A percentile compares a stretch with the other conserved stretches of the same genome.
Conservation (phyloP, 1,140 invertebrate species). For the Prorops nasuta region DNA sequence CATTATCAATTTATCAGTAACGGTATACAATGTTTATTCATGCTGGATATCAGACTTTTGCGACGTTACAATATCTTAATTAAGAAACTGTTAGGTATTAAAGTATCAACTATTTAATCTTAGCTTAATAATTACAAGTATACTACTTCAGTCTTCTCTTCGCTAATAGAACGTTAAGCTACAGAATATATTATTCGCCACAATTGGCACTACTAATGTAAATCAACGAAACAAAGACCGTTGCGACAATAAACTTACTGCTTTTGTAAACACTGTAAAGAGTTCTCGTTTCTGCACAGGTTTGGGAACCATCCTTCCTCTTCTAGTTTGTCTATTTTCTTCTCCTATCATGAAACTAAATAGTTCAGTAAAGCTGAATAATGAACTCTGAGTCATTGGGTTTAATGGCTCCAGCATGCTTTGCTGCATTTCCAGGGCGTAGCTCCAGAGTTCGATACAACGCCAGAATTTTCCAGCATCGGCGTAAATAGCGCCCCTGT, state of each 20-base stretch:
- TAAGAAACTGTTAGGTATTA: too few relatives aligned
- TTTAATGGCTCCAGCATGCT: conserved; percentile 88
- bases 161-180: too few relatives aligned
- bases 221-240: too few relatives aligned
- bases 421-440: conserved; percentile 96
- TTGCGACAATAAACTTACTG: too few relatives aligned
- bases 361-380: conserved; percentile 91
- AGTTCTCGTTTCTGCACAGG: conserved; percentile 78
- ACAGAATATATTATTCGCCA: too few relatives aligned
- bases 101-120: too few relatives aligned
- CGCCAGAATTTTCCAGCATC: conserved; percentile 90
- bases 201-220: too few relatives aligned
- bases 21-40: neutral
- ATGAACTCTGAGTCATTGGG: conserved; percentile 90
- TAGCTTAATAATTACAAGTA: too few relatives aligned
- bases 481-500: conserved; percentile 91
- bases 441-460: conserved; percentile 92
- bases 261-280: conserved; percentile 77
- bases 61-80: too few relatives aligned
- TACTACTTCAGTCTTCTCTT: too few relatives aligned
- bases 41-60: too few relatives aligned
- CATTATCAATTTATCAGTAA: too few relatives aligned
- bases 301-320: conserved; percentile 74
- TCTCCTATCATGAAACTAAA: conserved; percentile 92
- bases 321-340: conserved; percentile 65